Base-by-base conservation (phyloP, 2,888 invertebrate species). In the Adela reaumurella region DNA sequence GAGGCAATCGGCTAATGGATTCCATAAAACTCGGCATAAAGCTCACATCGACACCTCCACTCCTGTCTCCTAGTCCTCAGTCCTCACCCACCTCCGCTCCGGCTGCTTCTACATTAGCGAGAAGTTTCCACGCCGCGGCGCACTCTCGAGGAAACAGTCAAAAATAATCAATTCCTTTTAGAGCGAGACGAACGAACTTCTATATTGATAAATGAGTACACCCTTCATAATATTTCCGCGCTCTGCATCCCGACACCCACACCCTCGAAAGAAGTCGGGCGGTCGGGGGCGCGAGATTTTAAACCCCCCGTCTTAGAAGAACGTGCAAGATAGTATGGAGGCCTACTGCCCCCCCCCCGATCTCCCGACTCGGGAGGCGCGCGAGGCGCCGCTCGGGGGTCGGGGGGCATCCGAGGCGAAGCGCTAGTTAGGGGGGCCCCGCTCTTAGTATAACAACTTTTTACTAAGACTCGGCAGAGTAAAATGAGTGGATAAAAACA, bases 131-230 rank as follows among this genome's bases (percentile, higher is more conserved):
- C 24, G 24, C 8, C 24, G 8, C 24, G 24, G 14, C 35, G 35
- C 35, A 35, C 6, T 35, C 35, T 8, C 6, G 14, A 3, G 35
- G 35, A 35, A 35, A 35, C 35, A 73, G 70, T 67, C 65, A 70
- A 74, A 76, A 74, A 73, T 74, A 78, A 78, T 78, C 77, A 78
- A 77, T 78, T 77, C 77, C 35, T 35, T 35, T 72, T 70, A 70
- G 67, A 62, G 58, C 67, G 73, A 77, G 77, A 78, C 77, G 77
- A 78, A 78, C 77, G 76, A 74, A 76, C 72, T 65, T 68, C 58
- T 73, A 74, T 78, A 78, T 78, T 78, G 78, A 78, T 78, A 78
- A 78, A 78, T 78, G 77, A 77, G 76, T 59, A 61, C 71, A 69
- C 76, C 76, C 76, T 74, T 77, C 77, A 77, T 77, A 43, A 43